Conservation (phyloP, 2,797 vertebrate species). For the Myripristis murdjan region DNA sequence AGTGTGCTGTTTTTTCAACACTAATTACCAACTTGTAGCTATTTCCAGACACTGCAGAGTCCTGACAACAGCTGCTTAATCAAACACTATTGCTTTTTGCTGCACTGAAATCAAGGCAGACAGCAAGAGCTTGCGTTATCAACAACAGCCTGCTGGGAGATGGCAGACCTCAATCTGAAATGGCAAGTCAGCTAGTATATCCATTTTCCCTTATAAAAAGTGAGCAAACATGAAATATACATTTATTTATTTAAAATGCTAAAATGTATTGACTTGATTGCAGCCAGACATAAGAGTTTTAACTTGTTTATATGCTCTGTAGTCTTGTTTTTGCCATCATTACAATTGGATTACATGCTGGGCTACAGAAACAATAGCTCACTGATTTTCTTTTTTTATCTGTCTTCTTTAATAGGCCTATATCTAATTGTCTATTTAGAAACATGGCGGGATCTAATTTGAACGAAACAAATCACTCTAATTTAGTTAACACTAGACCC, state of each 20-base stretch:
- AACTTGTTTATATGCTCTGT: no score
- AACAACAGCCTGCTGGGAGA: conserved; percentile 17
- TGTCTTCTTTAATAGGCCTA: conserved; percentile 10
- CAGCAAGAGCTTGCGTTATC: neutral
- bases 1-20: conserved; percentile 13
- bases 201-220: neutral
- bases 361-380: neutral
- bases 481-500: neutral
- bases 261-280: neutral
- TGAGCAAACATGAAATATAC: neutral
- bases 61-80: conserved; percentile 26
- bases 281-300: neutral
- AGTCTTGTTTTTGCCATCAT: no score
- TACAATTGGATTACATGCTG: neutral
- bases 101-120: conserved; percentile 19
- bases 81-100: conserved; percentile 22
- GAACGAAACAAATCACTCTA: conserved; percentile 19
- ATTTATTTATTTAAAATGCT: no score
- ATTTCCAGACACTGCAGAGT: conserved; percentile 47
- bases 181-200: neutral
- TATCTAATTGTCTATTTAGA: neutral
- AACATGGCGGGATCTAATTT: neutral
- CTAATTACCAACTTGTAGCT: conserved; percentile 58
- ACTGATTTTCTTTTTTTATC: neutral
- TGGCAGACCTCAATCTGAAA: conserved; percentile 5